Base-by-base conservation (phyloP, 2,888 invertebrate species). In the Disparrhopalites patrizii region DNA sequence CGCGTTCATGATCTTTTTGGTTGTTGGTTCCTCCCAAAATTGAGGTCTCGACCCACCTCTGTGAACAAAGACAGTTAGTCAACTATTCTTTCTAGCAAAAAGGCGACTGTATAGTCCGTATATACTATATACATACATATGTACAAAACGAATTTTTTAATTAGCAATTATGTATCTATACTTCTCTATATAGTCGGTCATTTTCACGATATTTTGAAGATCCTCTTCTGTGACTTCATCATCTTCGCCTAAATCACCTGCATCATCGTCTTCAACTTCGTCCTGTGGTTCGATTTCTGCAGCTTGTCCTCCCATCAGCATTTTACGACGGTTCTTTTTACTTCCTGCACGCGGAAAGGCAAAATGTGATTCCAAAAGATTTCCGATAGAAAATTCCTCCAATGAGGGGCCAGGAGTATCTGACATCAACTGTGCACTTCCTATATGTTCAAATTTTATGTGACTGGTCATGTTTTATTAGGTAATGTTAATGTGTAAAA, bases 1-100 rank as follows among this genome's bases (percentile, higher is more conserved):
- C 20, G 91, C 90, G 78, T 93, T 92, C 88, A 93, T 90, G 47
- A 93, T 87, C 77, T 91, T 82, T 79, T 90, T 88, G 31, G 92
- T 92, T 77, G 91, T 92, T 52, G 90, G 87, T 79, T 93, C 93
- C 78, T 93, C 93, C 93, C 93, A 93, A 81, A 93, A 93, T 81
- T 93, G 92, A 67, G 92, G 93, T 60, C 93, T 81, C 33, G 93
- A 81, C 1, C 93, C 92, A 76, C 75, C 75, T 51, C 75, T 75
- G 60, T n/a, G 56, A 64, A 58, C n/a, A 55, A 57, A 25, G n/a
- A 61, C 23, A 60, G 33, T 15, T 3, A 36, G 56, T 51, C 43
- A 20, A n/a, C 28, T 15, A 51, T 62, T 54, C 10, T 25, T n/a
- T 23, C 40, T 40, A 40, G 20, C 3, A 40, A 18, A 40, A 3